A percentile compares a stretch with the other conserved stretches of the same genome.
phyloP scores from a whole-genome alignment of 2,113 vertebrate genomes.

The Xyliphius kryptos region DNA sequence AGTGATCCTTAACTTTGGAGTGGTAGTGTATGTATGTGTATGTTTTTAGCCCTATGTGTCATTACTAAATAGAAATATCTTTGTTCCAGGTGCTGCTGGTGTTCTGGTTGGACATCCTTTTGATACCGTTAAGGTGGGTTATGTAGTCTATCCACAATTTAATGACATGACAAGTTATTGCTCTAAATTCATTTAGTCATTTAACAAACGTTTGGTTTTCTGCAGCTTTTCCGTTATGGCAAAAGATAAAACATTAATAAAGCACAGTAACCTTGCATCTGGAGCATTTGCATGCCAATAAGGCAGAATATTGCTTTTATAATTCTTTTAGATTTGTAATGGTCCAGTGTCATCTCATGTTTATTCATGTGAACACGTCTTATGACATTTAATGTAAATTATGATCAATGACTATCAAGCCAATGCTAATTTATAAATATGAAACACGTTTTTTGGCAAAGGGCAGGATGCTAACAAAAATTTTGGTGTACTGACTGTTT shows the following conservation, averaged over 20 bases:
- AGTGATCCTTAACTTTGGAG: too few relatives aligned
- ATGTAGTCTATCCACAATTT: too few relatives aligned
- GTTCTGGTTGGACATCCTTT: conserved; percentile 95
- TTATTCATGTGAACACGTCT: too few relatives aligned
- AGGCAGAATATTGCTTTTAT: too few relatives aligned
- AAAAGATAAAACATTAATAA: background rate
- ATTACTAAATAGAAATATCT: background rate
- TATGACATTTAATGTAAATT: too few relatives aligned
- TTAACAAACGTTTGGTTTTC: background rate
- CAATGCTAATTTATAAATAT: background rate
- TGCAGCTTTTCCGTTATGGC: background rate
- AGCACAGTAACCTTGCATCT: too few relatives aligned
- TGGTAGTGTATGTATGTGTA: too few relatives aligned
- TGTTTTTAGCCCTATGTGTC: background rate
- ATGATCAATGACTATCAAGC: background rate
- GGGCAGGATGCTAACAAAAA: background rate
- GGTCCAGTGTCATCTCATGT: too few relatives aligned
- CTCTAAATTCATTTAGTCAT: too few relatives aligned
- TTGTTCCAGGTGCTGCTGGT: conserved; percentile 80
- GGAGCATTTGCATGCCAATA: too few relatives aligned
- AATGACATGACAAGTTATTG: too few relatives aligned
- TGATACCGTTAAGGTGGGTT: conserved; percentile 81
- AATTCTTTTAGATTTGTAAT: too few relatives aligned
- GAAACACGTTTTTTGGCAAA: background rate
- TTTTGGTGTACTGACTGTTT: background rate